phyloP scores from a whole-genome alignment of 2,888 invertebrate species.

The Idaea straminata region DNA sequence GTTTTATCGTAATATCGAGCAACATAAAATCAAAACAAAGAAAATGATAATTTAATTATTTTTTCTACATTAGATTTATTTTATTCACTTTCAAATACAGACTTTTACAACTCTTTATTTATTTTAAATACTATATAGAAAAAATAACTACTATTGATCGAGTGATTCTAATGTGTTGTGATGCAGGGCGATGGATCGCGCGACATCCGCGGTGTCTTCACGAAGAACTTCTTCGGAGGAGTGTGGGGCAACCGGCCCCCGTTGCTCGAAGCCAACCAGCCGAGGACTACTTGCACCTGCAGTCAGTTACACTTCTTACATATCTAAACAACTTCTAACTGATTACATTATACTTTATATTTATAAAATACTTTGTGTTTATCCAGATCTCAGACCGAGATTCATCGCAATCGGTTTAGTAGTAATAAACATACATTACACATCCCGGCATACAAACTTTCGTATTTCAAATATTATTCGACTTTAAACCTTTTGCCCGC shows the following conservation, averaged over 20 bases:
- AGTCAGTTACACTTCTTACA: conserved; percentile 78
- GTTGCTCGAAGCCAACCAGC: conserved; percentile 66
- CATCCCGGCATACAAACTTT: too few relatives aligned
- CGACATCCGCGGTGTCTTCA: conserved; percentile 51
- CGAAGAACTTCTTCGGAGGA: conserved; percentile 81
- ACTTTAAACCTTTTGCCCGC: too few relatives aligned
- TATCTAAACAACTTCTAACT: neutral
- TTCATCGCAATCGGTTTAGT: too few relatives aligned
- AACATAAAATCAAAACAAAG: too few relatives aligned
- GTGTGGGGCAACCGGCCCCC: conserved; percentile 85
- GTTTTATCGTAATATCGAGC: too few relatives aligned
- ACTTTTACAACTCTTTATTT: neutral
- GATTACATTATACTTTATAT: too few relatives aligned
- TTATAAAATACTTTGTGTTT: too few relatives aligned
- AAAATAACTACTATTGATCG: neutral
- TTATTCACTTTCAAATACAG: neutral
- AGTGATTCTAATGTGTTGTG: conserved; percentile 9
- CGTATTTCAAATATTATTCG: too few relatives aligned
- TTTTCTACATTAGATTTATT: neutral
- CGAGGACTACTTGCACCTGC: conserved; percentile 81
- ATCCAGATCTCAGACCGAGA: too few relatives aligned
- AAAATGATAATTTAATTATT: too few relatives aligned
- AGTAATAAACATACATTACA: too few relatives aligned
- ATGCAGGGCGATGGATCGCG: conserved; percentile 48
- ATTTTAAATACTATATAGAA: neutral